Conservation (phyloP, 2,888 invertebrate genomes). For the Iselma pallidipennis region DNA sequence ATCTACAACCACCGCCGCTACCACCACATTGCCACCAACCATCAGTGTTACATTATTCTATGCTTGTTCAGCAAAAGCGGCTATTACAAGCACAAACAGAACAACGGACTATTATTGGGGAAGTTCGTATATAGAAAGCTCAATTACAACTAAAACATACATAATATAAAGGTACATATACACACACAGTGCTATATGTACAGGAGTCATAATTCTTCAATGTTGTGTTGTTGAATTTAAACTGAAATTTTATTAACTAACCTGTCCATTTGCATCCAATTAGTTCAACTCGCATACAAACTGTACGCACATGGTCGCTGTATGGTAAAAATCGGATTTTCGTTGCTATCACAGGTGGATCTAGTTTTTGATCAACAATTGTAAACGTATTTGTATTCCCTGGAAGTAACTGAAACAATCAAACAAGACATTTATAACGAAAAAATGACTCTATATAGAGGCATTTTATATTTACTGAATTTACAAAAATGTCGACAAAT, state of each 20-base stretch:
- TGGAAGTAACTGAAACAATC: slow-evolving; percentile 68
- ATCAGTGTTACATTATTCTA: slow-evolving; percentile 23
- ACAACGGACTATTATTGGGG: slow-evolving; percentile 22
- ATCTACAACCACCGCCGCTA: slow-evolving; percentile 23
- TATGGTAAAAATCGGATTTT: slow-evolving; percentile 80
- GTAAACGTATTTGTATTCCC: slow-evolving; percentile 82
- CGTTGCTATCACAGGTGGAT: slow-evolving; percentile 76
- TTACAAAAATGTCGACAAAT: not conserved
- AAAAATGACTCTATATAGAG: not conserved
- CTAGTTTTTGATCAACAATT: slow-evolving; percentile 71
- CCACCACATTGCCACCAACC: not conserved
- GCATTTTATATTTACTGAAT: slow-evolving; percentile 4
- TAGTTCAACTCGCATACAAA: slow-evolving; percentile 81
- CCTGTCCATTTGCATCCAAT: slow-evolving; percentile 79
- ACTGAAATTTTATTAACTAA: slow-evolving; percentile 54
- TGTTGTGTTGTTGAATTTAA: not conserved
- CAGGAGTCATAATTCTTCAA: not conserved
- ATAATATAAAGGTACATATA: slow-evolving; percentile 3
- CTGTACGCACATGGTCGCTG: slow-evolving; percentile 74
- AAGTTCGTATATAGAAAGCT: slow-evolving; percentile 17
- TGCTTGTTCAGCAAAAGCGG: slow-evolving; percentile 32
- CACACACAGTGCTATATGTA: not conserved
- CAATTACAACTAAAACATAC: slow-evolving; percentile 24
- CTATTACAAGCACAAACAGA: slow-evolving; percentile 19
- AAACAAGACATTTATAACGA: slow-evolving; percentile 6